Evolutionary conservation across 2,888 invertebrate genomes (phyloP).

Genomic region (Caenorhabditis sp.): DNA sequence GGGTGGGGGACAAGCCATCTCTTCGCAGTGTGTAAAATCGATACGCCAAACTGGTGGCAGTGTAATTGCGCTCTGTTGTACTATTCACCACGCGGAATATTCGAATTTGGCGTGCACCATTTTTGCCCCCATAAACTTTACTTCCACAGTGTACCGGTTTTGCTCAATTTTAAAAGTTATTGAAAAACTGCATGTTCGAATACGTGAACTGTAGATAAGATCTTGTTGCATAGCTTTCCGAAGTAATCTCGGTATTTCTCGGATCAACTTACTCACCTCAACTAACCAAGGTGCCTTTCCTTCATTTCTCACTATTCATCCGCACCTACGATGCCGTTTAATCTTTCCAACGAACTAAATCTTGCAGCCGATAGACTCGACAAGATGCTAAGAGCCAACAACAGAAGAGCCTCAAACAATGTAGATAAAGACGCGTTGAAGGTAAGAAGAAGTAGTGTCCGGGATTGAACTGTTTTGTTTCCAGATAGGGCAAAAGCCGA

Average conservation of each 20-base stretch:
- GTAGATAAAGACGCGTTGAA: conserved; percentile 18
- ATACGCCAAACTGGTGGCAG: neutral
- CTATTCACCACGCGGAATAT: conserved; percentile 20
- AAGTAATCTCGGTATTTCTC: conserved; percentile 8
- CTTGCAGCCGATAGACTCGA: conserved; percentile 37
- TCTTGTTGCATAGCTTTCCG: neutral
- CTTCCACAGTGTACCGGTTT: too few relatives aligned
- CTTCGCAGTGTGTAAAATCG: neutral
- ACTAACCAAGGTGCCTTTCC: conserved; percentile 24
- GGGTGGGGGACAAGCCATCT: too few relatives aligned
- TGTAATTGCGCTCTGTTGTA: conserved; percentile 23
- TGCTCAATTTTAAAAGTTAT: too few relatives aligned
- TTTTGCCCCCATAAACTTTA: too few relatives aligned
- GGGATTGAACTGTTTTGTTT: neutral
- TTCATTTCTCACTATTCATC: conserved; percentile 38
- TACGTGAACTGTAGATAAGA: too few relatives aligned
- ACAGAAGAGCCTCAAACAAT: conserved; percentile 25
- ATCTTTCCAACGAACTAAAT: conserved; percentile 13
- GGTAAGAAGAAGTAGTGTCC: too few relatives aligned
- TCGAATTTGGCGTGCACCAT: conserved; percentile 24
- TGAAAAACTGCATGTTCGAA: too few relatives aligned
- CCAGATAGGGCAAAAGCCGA: conserved; percentile 21
- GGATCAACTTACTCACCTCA: conserved; percentile 19
- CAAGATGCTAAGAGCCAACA: conserved; percentile 38
- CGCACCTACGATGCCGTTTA: conserved; percentile 18